phyloP scores from a whole-genome alignment of 1,140 invertebrate genomes.

The Lepidurus arcticus region DNA sequence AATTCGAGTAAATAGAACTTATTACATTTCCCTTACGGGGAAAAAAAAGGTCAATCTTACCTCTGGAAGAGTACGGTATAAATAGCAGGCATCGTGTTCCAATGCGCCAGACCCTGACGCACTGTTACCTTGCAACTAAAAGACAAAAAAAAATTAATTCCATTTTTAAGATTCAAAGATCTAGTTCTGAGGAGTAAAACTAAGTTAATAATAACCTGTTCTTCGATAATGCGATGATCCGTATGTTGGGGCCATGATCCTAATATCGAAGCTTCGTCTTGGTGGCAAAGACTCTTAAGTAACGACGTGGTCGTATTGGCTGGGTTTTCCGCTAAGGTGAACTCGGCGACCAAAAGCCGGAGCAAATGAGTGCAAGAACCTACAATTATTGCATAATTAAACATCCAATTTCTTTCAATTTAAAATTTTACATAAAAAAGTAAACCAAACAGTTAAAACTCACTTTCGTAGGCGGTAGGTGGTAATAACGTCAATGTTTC shows the following conservation, averaged over 20 bases:
- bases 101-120: constrained; percentile 90
- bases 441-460: constrained; percentile 36
- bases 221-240: constrained; percentile 93
- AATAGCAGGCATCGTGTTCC: constrained; percentile 88
- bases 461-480: constrained; percentile 74
- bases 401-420: neutral
- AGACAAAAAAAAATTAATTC: constrained; percentile 37
- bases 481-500: constrained; percentile 80
- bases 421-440: neutral
- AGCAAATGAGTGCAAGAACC: constrained; percentile 77
- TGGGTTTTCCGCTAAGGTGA: constrained; percentile 89
- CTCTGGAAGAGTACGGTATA: constrained; percentile 64
- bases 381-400: constrained; percentile 40
- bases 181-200: constrained; percentile 36
- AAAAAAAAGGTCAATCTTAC: constrained; percentile 47
- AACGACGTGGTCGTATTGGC: constrained; percentile 90
- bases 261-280: constrained; percentile 74
- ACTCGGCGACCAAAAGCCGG: constrained; percentile 92
- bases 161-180: neutral
- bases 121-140: constrained; percentile 79
- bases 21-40: neutral
- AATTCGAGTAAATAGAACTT: constrained; percentile 22
- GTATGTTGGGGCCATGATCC: constrained; percentile 87
- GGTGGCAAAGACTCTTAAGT: constrained; percentile 78
- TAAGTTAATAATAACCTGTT: constrained; percentile 66